Evolutionary conservation across 2,113 vertebrate genomes (phyloP).

Genomic region (Ictalurus furcatus): DNA sequence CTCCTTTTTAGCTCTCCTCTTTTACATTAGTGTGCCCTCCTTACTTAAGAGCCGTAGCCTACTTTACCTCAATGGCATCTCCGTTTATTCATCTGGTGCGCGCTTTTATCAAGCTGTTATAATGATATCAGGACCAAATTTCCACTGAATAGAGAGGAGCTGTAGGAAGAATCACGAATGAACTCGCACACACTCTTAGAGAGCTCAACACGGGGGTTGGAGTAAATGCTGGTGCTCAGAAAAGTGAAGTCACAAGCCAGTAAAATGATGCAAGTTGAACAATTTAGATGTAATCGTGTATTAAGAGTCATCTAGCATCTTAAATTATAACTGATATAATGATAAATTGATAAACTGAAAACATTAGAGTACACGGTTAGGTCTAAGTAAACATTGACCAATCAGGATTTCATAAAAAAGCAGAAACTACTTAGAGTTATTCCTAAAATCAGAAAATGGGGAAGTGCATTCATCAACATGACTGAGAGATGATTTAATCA

Average conservation of each 20-base stretch:
- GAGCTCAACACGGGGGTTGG: neutral
- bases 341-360: neutral
- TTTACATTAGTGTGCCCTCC: neutral
- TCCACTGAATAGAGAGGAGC: neutral
- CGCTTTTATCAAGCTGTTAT: neutral
- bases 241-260: neutral
- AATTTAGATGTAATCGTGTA: neutral
- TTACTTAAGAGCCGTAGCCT: neutral
- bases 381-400: neutral
- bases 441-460: neutral
- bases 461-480: neutral
- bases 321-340: neutral
- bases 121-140: neutral
- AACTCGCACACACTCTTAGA: neutral
- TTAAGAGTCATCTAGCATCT: neutral
- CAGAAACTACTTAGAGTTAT: neutral
- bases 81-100: neutral
- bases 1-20: neutral
- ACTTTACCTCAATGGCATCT: neutral
- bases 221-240: neutral
- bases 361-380: no score
- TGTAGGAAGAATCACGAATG: neutral
- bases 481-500: neutral
- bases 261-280: constrained; percentile 2
- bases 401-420: neutral